Conservation (phyloP, 2,113 vertebrate genomes). For the Furnarius figulus region DNA sequence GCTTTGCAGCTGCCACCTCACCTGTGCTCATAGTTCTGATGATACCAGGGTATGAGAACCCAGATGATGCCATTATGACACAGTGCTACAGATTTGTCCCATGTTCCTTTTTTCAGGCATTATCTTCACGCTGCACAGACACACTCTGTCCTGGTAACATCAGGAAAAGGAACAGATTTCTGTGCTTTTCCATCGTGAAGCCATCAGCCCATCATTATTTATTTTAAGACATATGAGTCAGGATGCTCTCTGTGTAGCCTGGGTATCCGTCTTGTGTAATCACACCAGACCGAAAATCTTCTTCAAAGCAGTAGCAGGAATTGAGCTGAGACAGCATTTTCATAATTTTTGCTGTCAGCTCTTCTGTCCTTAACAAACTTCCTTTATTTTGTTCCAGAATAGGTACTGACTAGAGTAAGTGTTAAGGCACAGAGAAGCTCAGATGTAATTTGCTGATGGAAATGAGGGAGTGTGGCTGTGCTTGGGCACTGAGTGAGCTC, state of each 20-base stretch:
- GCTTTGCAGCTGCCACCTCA: neutral
- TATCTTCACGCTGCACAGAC: neutral
- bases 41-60: neutral
- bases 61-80: neutral
- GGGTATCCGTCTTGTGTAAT: neutral
- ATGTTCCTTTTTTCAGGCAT: neutral
- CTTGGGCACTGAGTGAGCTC: neutral
- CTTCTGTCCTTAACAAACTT: neutral
- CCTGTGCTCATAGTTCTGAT: neutral
- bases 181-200: neutral
- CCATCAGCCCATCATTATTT: neutral
- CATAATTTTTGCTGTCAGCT: conserved; percentile 8
- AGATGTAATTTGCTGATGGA: neutral
- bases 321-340: neutral
- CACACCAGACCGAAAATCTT: conserved; percentile 3
- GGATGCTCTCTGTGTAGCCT: neutral
- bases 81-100: neutral
- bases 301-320: neutral
- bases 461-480: neutral
- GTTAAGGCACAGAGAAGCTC: neutral
- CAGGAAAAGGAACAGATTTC: neutral
- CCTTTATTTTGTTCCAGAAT: neutral
- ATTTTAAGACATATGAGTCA: conserved; percentile 8
- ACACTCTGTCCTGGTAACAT: neutral
- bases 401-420: neutral